Evolutionary conservation across 1,140 invertebrate species (phyloP).

Genomic region (Arctopsyche grandis): DNA sequence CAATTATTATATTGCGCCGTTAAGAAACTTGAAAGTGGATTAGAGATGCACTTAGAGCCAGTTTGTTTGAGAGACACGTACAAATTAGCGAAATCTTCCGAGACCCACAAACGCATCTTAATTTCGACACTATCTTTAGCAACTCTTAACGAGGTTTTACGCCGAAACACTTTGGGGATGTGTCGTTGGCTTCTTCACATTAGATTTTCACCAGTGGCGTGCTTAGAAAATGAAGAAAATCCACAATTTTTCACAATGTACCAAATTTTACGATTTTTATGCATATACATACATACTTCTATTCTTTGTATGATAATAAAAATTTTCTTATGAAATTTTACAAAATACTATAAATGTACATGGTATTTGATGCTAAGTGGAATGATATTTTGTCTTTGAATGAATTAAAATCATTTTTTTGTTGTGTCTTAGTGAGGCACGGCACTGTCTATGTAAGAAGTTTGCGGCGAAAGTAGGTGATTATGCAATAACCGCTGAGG

Average conservation of each 20-base stretch:
- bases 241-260: not conserved
- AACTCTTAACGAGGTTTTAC: slow-evolving; percentile 34
- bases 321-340: too few species aligned
- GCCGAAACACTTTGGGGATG: slow-evolving; percentile 47
- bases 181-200: slow-evolving; percentile 24
- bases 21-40: slow-evolving; percentile 36
- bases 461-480: slow-evolving; percentile 46
- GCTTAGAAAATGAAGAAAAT: not conserved
- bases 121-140: slow-evolving; percentile 38
- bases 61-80: not conserved
- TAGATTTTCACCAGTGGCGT: slow-evolving; percentile 32
- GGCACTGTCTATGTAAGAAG: slow-evolving; percentile 26
- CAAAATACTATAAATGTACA: too few species aligned
- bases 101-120: slow-evolving; percentile 36
- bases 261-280: not conserved
- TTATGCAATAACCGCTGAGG: slow-evolving; percentile 53
- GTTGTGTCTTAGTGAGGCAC: not conserved
- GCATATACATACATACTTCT: not conserved
- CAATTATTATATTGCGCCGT: not conserved
- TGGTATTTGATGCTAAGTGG: not conserved
- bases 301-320: too few species aligned
- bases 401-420: not conserved
- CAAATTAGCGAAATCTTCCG: slow-evolving; percentile 49
- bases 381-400: not conserved
- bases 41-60: slow-evolving; percentile 29